Conservation (phyloP, 1,140 invertebrate species). For the Lordiphosa mommai region DNA sequence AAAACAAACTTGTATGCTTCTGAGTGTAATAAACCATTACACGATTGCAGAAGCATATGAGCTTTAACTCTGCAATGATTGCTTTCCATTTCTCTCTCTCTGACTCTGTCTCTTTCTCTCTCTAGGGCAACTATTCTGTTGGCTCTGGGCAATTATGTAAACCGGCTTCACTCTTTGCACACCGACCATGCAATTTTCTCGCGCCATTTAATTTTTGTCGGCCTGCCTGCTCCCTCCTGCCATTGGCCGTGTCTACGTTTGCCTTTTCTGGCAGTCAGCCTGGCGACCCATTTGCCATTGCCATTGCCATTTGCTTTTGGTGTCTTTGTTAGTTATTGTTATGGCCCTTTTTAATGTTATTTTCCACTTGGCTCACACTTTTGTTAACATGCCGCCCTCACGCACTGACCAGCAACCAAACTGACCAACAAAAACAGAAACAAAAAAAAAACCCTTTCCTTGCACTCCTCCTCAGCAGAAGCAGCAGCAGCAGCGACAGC, state of each 20-base stretch:
- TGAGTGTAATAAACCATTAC: neutral
- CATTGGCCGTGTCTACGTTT: constrained; percentile 6
- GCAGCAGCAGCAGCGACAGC: neutral
- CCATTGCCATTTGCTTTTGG: constrained; percentile 73
- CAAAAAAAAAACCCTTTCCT: constrained; percentile 23
- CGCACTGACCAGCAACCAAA: constrained; percentile 33
- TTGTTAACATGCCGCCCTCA: constrained; percentile 66
- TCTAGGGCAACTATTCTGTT: constrained; percentile 2
- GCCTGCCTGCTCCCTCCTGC: constrained; percentile 22
- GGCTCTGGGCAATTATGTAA: constrained; percentile 65
- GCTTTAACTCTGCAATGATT: constrained; percentile 17
- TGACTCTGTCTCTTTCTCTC: neutral
- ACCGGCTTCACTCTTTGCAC: constrained; percentile 59
- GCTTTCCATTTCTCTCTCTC: constrained; percentile 19
- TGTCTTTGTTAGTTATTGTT: constrained; percentile 78
- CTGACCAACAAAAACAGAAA: constrained; percentile 47
- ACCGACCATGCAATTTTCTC: constrained; percentile 74
- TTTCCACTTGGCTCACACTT: constrained; percentile 77
- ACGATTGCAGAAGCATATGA: constrained; percentile 2
- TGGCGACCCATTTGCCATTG: constrained; percentile 15
- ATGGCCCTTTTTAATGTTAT: constrained; percentile 76
- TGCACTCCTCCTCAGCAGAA: constrained; percentile 16
- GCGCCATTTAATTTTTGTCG: constrained; percentile 74
- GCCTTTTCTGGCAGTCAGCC: constrained; percentile 35
- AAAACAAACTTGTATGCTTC: neutral